Evolutionary conservation across 92 coral and sea anemone species (phyloP).

Genomic region (Palythoa grandis): DNA sequence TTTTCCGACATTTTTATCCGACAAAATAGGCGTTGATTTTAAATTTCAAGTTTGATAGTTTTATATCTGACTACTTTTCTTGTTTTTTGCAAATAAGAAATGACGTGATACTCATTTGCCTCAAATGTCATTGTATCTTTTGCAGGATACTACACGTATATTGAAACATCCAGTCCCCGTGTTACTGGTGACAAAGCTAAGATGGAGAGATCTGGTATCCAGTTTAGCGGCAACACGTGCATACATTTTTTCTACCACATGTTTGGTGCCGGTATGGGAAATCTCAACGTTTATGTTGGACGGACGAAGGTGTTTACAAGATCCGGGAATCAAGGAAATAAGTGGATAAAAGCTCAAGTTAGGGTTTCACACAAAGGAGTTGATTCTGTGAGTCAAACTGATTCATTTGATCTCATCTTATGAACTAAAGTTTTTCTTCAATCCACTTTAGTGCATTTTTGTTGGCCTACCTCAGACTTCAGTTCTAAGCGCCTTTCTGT

Average conservation of each 20-base stretch:
- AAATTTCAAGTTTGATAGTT: no score
- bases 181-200: conserved; percentile 1
- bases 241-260: conserved; percentile 23
- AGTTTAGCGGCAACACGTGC: background rate
- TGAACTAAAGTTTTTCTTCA: no score
- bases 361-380: background rate
- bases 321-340: background rate
- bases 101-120: background rate
- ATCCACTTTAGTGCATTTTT: no score
- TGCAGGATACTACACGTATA: background rate
- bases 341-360: background rate
- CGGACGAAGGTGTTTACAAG: background rate
- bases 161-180: no score
- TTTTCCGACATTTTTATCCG: no score
- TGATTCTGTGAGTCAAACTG: background rate
- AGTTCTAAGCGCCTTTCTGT: no score
- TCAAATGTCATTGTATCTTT: background rate
- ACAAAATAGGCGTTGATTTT: no score
- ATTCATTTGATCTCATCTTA: no score
- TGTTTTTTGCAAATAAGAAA: no score
- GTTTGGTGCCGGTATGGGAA: conserved; percentile 4
- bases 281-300: conserved; percentile 9
- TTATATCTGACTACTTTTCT: background rate
- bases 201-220: background rate
- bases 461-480: no score